Percentiles rank a stretch among this genome's conserved stretches.
Conservation (phyloP, 2,113 vertebrate genomes). For the Desmodus rotundus region DNA sequence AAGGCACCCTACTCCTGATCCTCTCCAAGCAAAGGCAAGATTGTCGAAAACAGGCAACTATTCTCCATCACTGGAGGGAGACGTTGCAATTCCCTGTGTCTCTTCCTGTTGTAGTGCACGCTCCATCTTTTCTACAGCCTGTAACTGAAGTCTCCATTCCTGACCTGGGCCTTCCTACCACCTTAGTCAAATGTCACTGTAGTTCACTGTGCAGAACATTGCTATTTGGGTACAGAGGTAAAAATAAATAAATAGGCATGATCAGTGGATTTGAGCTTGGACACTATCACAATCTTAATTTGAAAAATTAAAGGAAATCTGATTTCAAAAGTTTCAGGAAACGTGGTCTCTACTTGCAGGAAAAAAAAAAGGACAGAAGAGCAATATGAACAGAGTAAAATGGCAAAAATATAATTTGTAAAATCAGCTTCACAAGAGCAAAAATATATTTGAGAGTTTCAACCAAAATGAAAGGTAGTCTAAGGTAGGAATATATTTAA, state of each 20-base stretch:
- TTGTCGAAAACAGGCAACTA: rapidly evolving
- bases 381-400: background rate
- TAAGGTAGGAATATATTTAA: background rate
- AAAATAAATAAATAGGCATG: background rate
- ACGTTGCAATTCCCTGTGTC: rapidly evolving
- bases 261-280: background rate
- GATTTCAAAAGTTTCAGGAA: background rate
- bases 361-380: background rate
- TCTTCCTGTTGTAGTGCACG: background rate
- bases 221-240: background rate
- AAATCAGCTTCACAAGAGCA: background rate
- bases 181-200: background rate
- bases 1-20: background rate
- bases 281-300: background rate
- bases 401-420: background rate
- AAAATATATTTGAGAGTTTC: background rate
- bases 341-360: background rate
- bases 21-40: background rate
- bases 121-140: background rate
- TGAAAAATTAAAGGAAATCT: background rate
- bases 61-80: rapidly evolving
- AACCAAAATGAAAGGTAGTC: background rate
- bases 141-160: background rate
- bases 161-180: background rate
- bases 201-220: background rate